These are phyloP conservation scores for Melinaea marsaeus DNA, from an alignment of 2,888 invertebrate genomes.

Conservation along the genomic window DNA sequence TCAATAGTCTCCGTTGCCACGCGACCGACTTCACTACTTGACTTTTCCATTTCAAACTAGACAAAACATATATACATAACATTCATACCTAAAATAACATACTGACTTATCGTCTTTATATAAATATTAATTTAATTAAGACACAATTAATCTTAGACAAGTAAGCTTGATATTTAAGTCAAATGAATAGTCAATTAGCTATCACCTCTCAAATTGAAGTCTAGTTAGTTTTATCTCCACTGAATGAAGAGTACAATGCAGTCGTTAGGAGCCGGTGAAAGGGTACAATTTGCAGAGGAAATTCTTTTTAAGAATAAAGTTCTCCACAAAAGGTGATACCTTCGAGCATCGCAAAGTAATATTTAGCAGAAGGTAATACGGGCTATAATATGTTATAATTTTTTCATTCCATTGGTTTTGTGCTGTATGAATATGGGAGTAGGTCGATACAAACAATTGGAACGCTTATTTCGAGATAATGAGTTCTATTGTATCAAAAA, in stretches of 20 bases:
- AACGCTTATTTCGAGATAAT: constrained; percentile 25
- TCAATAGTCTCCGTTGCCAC: too few relatives aligned
- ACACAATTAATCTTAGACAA: too few relatives aligned
- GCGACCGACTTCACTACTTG: too few relatives aligned
- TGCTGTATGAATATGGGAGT: constrained; percentile 14
- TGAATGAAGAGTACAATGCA: constrained; percentile 41
- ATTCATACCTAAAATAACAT: too few relatives aligned
- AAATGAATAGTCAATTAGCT: neutral
- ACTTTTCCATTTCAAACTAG: too few relatives aligned
- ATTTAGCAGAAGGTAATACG: constrained; percentile 8
- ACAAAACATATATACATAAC: too few relatives aligned
- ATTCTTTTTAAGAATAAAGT: constrained; percentile 40
- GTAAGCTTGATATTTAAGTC: too few relatives aligned
- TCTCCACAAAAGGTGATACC: constrained; percentile 17
- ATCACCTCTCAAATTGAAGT: constrained; percentile 9
- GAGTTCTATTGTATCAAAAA: constrained; percentile 18
- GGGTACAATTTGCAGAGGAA: constrained; percentile 48
- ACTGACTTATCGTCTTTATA: too few relatives aligned
- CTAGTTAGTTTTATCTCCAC: constrained; percentile 27
- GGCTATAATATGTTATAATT: constrained; percentile 7
- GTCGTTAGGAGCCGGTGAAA: constrained; percentile 47
- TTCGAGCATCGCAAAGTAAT: constrained; percentile 7
- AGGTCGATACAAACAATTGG: constrained; percentile 26
- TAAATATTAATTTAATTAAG: too few relatives aligned
- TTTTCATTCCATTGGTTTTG: constrained; percentile 9